Conservation (phyloP, 2,797 vertebrate genomes). For the Pangasius larnaudii region DNA sequence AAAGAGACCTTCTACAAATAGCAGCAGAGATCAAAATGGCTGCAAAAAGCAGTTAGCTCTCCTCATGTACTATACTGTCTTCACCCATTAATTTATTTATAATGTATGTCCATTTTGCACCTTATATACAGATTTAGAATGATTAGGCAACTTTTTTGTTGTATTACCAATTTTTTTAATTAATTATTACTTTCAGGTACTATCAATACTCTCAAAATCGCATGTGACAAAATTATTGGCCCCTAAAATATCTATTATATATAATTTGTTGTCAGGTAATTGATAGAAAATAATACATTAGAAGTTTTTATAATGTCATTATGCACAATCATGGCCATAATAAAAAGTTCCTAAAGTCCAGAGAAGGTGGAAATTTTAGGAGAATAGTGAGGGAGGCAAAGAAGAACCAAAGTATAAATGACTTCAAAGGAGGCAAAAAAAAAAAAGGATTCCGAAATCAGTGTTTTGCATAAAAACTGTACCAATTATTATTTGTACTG, state of each 20-base stretch:
- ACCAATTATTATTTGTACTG: not conserved
- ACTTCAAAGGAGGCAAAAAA: not conserved
- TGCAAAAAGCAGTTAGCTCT: not conserved
- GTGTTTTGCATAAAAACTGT: not conserved
- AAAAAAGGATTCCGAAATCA: not conserved
- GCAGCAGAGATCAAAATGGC: not conserved
- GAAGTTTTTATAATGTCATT: not conserved
- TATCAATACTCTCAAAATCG: not conserved
- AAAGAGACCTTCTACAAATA: conserved; percentile 56
- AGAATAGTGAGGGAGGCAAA: not conserved
- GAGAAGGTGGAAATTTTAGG: not conserved
- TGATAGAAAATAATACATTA: not conserved
- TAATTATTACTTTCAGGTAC: too few relatives aligned
- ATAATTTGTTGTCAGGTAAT: not conserved
- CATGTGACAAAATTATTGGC: not conserved
- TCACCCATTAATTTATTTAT: not conserved
- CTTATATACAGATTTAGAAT: not conserved
- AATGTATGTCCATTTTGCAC: not conserved
- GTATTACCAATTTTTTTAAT: not conserved
- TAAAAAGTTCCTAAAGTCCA: not conserved
- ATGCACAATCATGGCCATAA: not conserved
- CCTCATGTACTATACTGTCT: not conserved
- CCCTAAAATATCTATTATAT: not conserved
- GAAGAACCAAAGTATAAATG: not conserved
- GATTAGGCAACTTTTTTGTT: not conserved